phyloP scores from a whole-genome alignment of 2,113 vertebrate genomes.

The Psophia crepitans region DNA sequence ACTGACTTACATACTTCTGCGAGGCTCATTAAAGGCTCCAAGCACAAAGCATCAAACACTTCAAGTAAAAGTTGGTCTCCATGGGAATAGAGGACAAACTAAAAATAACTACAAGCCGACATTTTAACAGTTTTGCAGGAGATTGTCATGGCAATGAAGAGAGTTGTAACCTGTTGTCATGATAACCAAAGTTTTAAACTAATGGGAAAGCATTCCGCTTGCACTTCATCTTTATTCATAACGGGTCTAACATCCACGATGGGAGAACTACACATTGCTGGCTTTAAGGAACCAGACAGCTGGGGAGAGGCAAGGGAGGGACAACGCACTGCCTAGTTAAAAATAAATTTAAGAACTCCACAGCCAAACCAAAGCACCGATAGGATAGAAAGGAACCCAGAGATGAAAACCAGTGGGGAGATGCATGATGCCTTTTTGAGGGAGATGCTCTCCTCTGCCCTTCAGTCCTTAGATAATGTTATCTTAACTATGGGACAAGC shows the following conservation, averaged over 20 bases:
- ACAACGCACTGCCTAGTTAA: background rate
- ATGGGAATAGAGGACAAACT: constrained; percentile 59
- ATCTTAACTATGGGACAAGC: background rate
- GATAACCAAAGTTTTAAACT: constrained; percentile 37
- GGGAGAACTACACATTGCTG: background rate
- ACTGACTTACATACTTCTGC: background rate
- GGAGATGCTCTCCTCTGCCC: background rate
- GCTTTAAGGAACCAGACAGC: background rate
- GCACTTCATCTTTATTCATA: constrained; percentile 22
- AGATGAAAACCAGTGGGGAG: accelerated
- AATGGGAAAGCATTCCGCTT: background rate
- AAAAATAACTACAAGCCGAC: constrained; percentile 43
- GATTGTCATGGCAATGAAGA: constrained; percentile 61
- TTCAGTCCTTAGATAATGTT: background rate
- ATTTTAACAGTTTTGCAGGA: background rate
- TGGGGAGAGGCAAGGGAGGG: background rate
- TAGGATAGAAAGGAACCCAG: background rate
- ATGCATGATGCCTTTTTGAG: background rate
- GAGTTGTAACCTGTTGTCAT: constrained; percentile 62
- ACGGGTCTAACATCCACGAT: background rate
- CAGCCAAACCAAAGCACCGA: background rate
- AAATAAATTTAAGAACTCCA: background rate
- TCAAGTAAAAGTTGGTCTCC: constrained; percentile 51
- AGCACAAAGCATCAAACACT: constrained; percentile 36
- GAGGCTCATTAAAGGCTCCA: constrained; percentile 23